Evolutionary conservation across 1,140 invertebrate genomes (phyloP), one percentile per base, ranked within the genome.

Genomic region (Apis dorsata): DNA sequence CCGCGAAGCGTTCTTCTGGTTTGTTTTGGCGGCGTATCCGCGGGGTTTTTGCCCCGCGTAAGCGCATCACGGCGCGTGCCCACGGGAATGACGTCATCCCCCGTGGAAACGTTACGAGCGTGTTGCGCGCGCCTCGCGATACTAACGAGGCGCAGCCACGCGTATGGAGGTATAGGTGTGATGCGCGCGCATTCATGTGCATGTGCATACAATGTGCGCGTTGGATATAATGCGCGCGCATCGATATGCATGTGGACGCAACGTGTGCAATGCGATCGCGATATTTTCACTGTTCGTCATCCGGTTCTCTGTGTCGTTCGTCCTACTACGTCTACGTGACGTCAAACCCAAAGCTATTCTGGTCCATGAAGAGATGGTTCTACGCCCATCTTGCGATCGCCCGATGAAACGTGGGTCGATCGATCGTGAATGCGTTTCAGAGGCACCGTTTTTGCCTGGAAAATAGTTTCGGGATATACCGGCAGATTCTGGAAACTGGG

Each of bases 341-440:
- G 85, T 89, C 88, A 88, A 63, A 63, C 70, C 51, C 62, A 55
- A 72, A 72, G 79, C 51, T 90, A 90, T 89, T 86, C 77, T 82
- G 28, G 85, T 87, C 79, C 65, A 62, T 19, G 55, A 44, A 24
- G 57, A 75, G 51, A 75, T 19, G 69, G 28, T 63, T 15, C 17
- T 57, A 44, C 24, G 28, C 34, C 7, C 53, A 21, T 19, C 28
- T 51, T 24, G 55, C 60, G 82, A 79, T 79, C 77, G 73, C 12
- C 28, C 5, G n/a, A n/a, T 13, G n/a, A 24, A 77, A 34, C 53
- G 9, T 49, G 10, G 55, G 55, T 65, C 59, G 70, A 80, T 81
- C 72, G 60, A 74, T 68, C 63, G 49, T 7, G 21, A 12, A 69
- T 44, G 19, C 34, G 5, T 44, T 44, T 53, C 19, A 10, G 49